phyloP scores from a whole-genome alignment of 1,140 invertebrate species.

The Wasmannia auropunctata region DNA sequence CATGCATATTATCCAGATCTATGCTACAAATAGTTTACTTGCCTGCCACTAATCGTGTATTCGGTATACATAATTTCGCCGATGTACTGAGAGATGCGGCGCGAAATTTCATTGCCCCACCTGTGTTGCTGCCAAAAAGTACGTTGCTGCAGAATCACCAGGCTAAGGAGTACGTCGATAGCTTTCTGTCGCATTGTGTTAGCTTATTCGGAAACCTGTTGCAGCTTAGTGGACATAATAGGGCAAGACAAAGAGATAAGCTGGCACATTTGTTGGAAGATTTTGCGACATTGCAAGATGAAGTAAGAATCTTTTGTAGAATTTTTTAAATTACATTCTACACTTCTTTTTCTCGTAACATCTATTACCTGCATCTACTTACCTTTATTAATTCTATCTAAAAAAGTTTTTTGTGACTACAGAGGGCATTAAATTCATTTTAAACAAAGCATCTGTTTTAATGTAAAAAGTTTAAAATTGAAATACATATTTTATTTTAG shows the following conservation, averaged over 20 bases:
- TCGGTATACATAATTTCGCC: slow-evolving; percentile 87
- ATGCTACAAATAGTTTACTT: slow-evolving; percentile 94
- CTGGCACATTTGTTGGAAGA: slow-evolving; percentile 95
- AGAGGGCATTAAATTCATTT: background rate
- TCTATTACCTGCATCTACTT: background rate
- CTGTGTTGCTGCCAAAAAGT: slow-evolving; percentile 90
- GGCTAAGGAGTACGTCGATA: slow-evolving; percentile 94
- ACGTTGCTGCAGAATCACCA: slow-evolving; percentile 88
- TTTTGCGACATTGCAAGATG: slow-evolving; percentile 96
- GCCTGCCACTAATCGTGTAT: slow-evolving; percentile 84
- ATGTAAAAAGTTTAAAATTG: background rate
- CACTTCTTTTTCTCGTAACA: background rate
- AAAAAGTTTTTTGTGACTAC: background rate
- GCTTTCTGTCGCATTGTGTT: slow-evolving; percentile 95
- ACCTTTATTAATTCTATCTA: background rate
- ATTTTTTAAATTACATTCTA: background rate
- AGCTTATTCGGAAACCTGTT: slow-evolving; percentile 94
- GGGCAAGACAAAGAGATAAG: slow-evolving; percentile 97
- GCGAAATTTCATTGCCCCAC: slow-evolving; percentile 94
- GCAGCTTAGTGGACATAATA: slow-evolving; percentile 97
- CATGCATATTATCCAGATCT: slow-evolving; percentile 97
- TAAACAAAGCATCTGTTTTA: slow-evolving; percentile 16
- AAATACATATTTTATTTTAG: slow-evolving; percentile 86
- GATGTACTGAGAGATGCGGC: slow-evolving; percentile 95
- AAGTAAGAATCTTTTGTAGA: slow-evolving; percentile 86